These are phyloP conservation scores for Shinisaurus crocodilurus DNA, from an alignment of 2,113 vertebrate genomes.

Conservation along the genomic window DNA sequence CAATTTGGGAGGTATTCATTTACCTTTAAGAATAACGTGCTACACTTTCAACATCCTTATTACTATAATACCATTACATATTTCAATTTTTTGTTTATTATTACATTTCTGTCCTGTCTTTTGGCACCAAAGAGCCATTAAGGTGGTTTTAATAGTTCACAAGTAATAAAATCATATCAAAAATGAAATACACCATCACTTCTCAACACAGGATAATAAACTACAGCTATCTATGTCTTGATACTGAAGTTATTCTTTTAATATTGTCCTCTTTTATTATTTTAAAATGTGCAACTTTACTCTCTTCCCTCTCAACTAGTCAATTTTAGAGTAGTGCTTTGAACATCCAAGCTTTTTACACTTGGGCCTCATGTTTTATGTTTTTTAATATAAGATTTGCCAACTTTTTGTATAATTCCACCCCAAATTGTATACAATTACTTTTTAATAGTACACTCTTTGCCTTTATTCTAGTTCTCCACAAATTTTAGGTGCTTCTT, in stretches of 20 bases:
- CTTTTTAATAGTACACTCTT: background rate
- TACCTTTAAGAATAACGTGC: background rate
- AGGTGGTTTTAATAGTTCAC: background rate
- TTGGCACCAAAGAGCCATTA: background rate
- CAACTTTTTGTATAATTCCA: background rate
- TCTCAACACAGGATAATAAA: background rate
- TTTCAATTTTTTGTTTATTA: background rate
- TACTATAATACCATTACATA: background rate
- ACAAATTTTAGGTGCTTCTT: background rate
- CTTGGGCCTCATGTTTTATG: background rate
- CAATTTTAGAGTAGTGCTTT: background rate
- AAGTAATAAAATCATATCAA: background rate
- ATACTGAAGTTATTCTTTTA: background rate
- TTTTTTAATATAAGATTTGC: background rate
- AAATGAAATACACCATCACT: background rate
- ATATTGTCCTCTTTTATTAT: background rate
- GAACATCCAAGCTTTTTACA: background rate
- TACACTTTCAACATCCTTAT: background rate
- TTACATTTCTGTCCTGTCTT: background rate
- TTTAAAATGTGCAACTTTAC: background rate
- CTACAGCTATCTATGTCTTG: background rate
- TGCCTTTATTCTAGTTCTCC: background rate
- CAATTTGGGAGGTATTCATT: background rate
- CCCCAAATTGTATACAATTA: background rate
- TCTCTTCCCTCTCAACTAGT: too few relatives aligned